Evolutionary conservation across 2,888 invertebrate species (phyloP).

Genomic region (Lepidocyrtinus sp.): DNA sequence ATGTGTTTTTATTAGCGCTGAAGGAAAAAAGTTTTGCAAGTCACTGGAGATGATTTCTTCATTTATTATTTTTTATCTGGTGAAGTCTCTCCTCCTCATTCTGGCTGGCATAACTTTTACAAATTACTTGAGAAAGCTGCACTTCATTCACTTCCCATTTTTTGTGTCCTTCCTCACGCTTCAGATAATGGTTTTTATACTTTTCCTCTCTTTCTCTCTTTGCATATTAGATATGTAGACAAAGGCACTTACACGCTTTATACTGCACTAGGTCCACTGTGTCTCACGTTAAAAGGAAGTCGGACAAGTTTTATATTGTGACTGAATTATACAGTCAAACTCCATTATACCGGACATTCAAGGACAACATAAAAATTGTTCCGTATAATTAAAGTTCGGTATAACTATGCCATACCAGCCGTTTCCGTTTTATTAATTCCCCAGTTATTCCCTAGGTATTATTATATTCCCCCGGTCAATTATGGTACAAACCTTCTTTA

Average conservation of each 20-base stretch:
- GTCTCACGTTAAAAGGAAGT: background rate
- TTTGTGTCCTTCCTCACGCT: slow-evolving; percentile 14
- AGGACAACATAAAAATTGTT: too few relatives aligned
- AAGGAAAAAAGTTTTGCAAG: slow-evolving; percentile 42
- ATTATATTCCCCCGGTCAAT: too few relatives aligned
- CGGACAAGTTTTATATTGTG: background rate
- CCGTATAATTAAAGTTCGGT: too few relatives aligned
- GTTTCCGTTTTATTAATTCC: too few relatives aligned
- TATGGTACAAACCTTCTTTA: too few relatives aligned
- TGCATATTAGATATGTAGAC: background rate
- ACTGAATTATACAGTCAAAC: background rate
- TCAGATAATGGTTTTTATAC: background rate
- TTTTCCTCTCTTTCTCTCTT: background rate
- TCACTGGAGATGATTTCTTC: slow-evolving; percentile 58
- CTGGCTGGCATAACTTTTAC: slow-evolving; percentile 50
- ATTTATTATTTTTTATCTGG: slow-evolving; percentile 56
- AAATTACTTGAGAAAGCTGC: slow-evolving; percentile 59
- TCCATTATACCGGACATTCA: too few relatives aligned
- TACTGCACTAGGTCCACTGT: background rate
- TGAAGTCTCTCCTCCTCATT: background rate
- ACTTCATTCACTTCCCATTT: slow-evolving; percentile 54
- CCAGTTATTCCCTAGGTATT: too few relatives aligned
- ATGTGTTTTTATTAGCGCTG: background rate
- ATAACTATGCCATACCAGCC: too few relatives aligned
- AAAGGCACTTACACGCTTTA: background rate